phyloP scores from a whole-genome alignment of 37 sponge, comb jelly and placozoan genomes.

The Amphimedon queenslandica region DNA sequence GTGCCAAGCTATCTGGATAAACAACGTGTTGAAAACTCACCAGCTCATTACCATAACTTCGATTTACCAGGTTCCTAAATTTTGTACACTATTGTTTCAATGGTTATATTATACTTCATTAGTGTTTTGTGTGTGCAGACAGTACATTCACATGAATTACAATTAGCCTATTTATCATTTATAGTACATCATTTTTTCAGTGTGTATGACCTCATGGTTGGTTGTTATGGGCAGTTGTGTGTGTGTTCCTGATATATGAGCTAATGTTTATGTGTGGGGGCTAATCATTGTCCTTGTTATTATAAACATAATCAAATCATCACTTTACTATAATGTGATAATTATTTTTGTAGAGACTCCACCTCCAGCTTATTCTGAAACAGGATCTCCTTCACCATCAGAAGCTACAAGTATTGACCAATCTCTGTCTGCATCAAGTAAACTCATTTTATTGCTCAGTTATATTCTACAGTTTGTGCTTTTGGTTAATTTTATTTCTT shows the following conservation, averaged over 20 bases:
- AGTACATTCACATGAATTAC: too few species aligned
- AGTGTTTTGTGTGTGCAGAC: too few species aligned
- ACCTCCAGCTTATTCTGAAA: constrained; percentile 77
- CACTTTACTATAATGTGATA: too few species aligned
- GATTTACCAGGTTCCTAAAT: constrained; percentile 44
- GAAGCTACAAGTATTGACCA: constrained; percentile 28
- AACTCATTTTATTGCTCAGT: not conserved
- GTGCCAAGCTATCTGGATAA: constrained; percentile 59
- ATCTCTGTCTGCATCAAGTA: constrained; percentile 19
- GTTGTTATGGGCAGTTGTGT: not conserved
- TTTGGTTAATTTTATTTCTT: too few species aligned
- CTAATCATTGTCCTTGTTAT: too few species aligned
- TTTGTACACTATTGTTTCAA: too few species aligned
- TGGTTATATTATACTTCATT: too few species aligned
- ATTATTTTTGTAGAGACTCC: constrained; percentile 58
- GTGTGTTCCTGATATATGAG: not conserved
- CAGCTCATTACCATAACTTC: constrained; percentile 34
- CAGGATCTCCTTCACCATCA: constrained; percentile 57
- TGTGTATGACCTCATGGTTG: not conserved
- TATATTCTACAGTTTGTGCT: too few species aligned
- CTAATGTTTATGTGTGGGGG: too few species aligned
- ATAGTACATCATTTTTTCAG: too few species aligned
- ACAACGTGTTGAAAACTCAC: constrained; percentile 24
- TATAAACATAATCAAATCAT: too few species aligned
- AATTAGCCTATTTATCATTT: too few species aligned